phyloP scores from a whole-genome alignment of 2,888 invertebrate species.

The Zygaena filipendulae region DNA sequence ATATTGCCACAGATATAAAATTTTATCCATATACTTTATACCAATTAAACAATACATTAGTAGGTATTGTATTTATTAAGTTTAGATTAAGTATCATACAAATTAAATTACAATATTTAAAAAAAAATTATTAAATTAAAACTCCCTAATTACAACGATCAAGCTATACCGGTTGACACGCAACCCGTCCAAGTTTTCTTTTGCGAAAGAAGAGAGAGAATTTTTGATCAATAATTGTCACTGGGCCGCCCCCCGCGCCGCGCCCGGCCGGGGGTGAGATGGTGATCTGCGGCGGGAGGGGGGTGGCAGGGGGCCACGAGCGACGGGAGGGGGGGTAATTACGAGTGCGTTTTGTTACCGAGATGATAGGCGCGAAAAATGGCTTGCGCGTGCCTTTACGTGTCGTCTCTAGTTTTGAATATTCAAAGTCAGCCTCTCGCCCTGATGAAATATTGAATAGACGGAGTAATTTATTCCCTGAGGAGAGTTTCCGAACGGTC shows the following conservation, averaged over 20 bases:
- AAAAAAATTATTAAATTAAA: constrained; percentile 22
- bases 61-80: background rate
- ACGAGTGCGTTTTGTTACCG: constrained; percentile 70
- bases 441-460: constrained; percentile 69
- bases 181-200: constrained; percentile 71
- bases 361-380: constrained; percentile 70
- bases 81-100: background rate
- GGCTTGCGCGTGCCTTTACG: constrained; percentile 68
- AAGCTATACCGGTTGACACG: constrained; percentile 57
- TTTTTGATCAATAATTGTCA: constrained; percentile 78
- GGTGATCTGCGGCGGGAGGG: constrained; percentile 27
- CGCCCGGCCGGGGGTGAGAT: constrained; percentile 21
- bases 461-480: constrained; percentile 64
- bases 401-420: constrained; percentile 67
- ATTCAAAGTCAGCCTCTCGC: constrained; percentile 61
- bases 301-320: constrained; percentile 25
- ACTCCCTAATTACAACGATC: constrained; percentile 61
- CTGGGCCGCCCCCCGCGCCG: constrained; percentile 59
- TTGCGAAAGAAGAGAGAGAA: constrained; percentile 73
- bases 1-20: no score
- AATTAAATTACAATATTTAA: background rate
- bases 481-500: constrained; percentile 60
- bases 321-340: constrained; percentile 52
- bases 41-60: no score
- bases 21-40: no score